Base-by-base conservation (phyloP, 2,888 invertebrate genomes). In the Byasa hedistus region DNA sequence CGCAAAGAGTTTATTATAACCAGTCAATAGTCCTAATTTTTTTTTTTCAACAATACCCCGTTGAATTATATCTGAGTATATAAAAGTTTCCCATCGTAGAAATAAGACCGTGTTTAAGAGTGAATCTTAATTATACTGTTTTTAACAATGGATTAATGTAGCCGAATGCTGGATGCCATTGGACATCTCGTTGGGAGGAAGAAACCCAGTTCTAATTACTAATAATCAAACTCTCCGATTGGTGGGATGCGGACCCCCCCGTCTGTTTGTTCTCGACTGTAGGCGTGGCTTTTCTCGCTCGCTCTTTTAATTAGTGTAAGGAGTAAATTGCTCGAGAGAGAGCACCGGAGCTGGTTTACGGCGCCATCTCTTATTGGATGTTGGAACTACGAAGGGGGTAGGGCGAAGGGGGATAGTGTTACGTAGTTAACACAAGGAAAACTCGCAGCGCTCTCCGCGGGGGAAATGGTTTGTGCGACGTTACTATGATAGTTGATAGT, bases 271-370 rank as follows among this genome's bases (percentile, higher is more conserved):
- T 91, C 91, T 91, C 84, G 76, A 79, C 75, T 71, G 81, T 80
- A 81, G 91, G 91, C 90, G 91, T 84, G 89, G 89, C 80, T 74
- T 79, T 73, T 85, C 88, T 86, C 86, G 86, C 88, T 89, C 89
- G 84, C 89, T 88, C 89, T 92, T 92, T 92, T 92, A 92, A 92
- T 92, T 92, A 92, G 91, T 91, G 89, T 85, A 89, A 91, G 90
- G 92, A 91, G 91, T 91, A 92, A 92, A 92, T 92, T 92, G 92
- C 84, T 88, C 81, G 88, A 86, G 87, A 86, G 91, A 89, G 89
- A 81, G 80, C 84, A 83, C 82, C 73, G 73, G 75, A 72, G 72
- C 74, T 89, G 88, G 88, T 87, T 87, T 84, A 77, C 77, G 81
- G 79, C 89, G 89, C 89, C 91, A 89, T 86, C 91, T 89, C 88